Percentiles rank a stretch among this genome's conserved stretches.
These are phyloP conservation scores for Myripristis murdjan DNA, from an alignment of 2,797 vertebrate species.

Conservation along the genomic window DNA sequence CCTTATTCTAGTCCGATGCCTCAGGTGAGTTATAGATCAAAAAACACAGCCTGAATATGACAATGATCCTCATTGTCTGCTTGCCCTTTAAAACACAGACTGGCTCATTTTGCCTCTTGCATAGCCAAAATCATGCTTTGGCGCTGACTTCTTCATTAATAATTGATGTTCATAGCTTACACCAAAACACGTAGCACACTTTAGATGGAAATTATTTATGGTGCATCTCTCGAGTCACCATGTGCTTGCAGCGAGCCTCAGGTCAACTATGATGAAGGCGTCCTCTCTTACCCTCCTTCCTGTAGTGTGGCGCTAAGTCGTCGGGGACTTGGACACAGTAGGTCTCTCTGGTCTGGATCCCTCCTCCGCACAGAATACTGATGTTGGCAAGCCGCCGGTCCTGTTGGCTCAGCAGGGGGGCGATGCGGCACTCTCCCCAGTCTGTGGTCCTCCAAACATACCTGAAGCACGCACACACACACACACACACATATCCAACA, in stretches of 20 bases:
- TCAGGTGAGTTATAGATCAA: too few relatives aligned
- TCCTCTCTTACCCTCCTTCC: constrained; percentile 89
- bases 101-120: neutral
- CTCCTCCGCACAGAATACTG: constrained; percentile 90
- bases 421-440: constrained; percentile 92
- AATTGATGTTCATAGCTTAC: constrained; percentile 22
- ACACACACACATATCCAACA: constrained; percentile 2
- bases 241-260: constrained; percentile 33
- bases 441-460: constrained; percentile 94
- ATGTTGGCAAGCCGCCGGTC: constrained; percentile 79
- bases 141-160: constrained; percentile 16
- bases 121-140: neutral
- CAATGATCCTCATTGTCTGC: too few relatives aligned
- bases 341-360: constrained; percentile 92
- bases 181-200: constrained; percentile 2
- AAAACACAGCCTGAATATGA: too few relatives aligned
- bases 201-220: constrained; percentile 33
- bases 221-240: constrained; percentile 26
- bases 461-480: constrained; percentile 75
- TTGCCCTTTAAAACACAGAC: too few relatives aligned
- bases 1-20: too few relatives aligned
- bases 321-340: constrained; percentile 89
- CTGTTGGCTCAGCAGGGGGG: constrained; percentile 89
- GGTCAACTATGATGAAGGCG: constrained; percentile 21
- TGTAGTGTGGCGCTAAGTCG: constrained; percentile 70